Percentiles rank a stretch among this genome's conserved stretches.
Conservation (phyloP, 1,140 invertebrate genomes). For the Temnothorax longispinosus region DNA sequence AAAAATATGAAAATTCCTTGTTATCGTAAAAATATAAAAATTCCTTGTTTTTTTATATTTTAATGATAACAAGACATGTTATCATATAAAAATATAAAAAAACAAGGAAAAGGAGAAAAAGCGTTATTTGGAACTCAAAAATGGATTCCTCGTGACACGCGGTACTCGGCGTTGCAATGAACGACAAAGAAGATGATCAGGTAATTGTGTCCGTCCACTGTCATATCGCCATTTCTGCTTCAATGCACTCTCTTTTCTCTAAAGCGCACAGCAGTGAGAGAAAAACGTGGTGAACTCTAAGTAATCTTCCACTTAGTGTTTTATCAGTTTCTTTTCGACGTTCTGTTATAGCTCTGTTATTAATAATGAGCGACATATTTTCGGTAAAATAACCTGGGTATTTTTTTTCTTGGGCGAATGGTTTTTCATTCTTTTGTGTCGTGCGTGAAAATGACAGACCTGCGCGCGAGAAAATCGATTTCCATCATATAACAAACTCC, state of each 20-base stretch:
- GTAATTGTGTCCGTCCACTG: constrained; percentile 22
- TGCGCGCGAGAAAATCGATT: constrained; percentile 48
- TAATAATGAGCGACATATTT: constrained; percentile 16
- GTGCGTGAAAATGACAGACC: constrained; percentile 45
- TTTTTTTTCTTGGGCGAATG: not conserved
- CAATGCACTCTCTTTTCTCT: constrained; percentile 16
- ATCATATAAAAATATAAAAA: too few species aligned
- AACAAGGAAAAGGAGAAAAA: not conserved
- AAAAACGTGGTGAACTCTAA: not conserved
- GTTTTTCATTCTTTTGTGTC: constrained; percentile 17
- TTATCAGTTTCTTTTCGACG: not conserved
- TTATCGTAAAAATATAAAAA: not conserved
- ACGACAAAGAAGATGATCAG: constrained; percentile 1
- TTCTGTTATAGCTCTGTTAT: not conserved
- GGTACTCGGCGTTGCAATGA: not conserved
- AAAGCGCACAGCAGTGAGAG: not conserved
- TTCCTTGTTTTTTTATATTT: too few species aligned
- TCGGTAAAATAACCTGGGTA: constrained; percentile 10
- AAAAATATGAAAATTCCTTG: too few species aligned
- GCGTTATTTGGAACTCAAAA: not conserved
- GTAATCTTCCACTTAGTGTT: constrained; percentile 28
- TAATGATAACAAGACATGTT: too few species aligned
- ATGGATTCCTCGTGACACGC: not conserved
- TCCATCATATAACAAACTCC: constrained; percentile 34
- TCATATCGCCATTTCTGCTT: constrained; percentile 13